Evolutionary conservation across 2,888 invertebrate species (phyloP).

Genomic region (Bugulina stolonifera): DNA sequence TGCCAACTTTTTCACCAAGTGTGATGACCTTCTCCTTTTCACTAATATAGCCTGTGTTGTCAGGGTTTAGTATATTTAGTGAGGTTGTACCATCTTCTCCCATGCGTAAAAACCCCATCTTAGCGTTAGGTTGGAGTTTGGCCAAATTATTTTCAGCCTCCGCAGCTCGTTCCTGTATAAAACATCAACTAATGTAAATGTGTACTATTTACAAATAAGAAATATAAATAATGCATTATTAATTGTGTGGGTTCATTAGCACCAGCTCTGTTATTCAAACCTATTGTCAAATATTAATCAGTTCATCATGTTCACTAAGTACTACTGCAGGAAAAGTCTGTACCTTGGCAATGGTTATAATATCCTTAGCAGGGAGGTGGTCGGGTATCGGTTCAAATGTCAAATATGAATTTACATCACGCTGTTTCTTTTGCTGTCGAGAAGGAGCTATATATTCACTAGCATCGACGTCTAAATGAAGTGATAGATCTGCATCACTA

Average conservation of each 20-base stretch:
- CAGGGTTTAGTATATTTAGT: conserved; percentile 73
- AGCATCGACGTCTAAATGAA: conserved; percentile 52
- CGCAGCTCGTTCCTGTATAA: conserved; percentile 16
- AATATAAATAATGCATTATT: too few relatives aligned
- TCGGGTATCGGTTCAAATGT: conserved; percentile 70
- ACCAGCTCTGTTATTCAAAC: too few relatives aligned
- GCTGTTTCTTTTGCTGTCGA: conserved; percentile 31
- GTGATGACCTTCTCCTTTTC: conserved; percentile 68
- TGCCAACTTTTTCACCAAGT: conserved; percentile 70
- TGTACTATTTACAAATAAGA: too few relatives aligned
- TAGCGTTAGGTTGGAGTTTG: conserved; percentile 33
- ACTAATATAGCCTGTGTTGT: conserved; percentile 51
- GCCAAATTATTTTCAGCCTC: neutral
- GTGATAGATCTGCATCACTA: conserved; percentile 74
- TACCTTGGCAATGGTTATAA: conserved; percentile 65
- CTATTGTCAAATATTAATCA: too few relatives aligned
- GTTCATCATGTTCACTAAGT: too few relatives aligned
- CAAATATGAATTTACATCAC: conserved; percentile 21
- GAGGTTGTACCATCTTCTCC: conserved; percentile 82
- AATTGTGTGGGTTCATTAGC: too few relatives aligned
- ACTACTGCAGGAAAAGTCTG: too few relatives aligned
- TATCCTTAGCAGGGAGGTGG: conserved; percentile 63
- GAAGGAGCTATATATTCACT: conserved; percentile 27
- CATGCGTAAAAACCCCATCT: conserved; percentile 79
- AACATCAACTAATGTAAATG: too few relatives aligned